These are phyloP conservation scores for Etia nguti DNA, from an alignment of 2,113 vertebrate species.

Conservation along the genomic window DNA sequence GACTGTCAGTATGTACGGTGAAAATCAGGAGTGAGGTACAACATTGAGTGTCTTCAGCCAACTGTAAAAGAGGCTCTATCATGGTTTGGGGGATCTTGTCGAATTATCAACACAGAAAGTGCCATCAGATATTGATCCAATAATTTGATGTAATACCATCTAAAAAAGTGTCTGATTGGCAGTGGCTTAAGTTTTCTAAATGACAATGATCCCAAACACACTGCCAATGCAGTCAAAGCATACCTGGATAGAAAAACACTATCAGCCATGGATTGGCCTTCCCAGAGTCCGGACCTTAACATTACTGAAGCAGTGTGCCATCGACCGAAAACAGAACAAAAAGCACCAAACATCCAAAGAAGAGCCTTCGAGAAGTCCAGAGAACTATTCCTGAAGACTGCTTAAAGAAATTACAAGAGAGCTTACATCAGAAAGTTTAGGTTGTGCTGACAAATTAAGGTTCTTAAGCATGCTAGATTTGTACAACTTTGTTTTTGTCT, in stretches of 20 bases:
- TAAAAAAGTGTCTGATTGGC: neutral
- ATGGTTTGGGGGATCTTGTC: neutral
- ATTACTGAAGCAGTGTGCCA: neutral
- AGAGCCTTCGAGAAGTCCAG: neutral
- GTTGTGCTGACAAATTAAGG: neutral
- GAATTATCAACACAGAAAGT: neutral
- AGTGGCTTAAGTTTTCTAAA: neutral
- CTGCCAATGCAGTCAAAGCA: neutral
- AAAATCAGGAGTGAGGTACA: neutral
- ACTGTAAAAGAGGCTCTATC: rapidly evolving
- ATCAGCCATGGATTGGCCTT: neutral
- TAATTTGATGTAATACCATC: rapidly evolving
- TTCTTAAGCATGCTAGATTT: neutral
- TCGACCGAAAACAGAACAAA: neutral
- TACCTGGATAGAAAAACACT: neutral
- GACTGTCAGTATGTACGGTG: neutral
- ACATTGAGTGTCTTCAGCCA: neutral
- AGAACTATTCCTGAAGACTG: neutral
- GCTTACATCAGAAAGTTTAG: neutral
- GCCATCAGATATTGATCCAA: neutral
- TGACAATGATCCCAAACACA: neutral
- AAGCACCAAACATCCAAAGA: neutral
- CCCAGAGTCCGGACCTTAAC: neutral
- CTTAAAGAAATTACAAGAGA: neutral
- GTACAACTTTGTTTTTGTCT: neutral